Evolutionary conservation across 2,888 invertebrate genomes (phyloP), one percentile per base, ranked within the genome.

Genomic region (Hemithea aestivaria): DNA sequence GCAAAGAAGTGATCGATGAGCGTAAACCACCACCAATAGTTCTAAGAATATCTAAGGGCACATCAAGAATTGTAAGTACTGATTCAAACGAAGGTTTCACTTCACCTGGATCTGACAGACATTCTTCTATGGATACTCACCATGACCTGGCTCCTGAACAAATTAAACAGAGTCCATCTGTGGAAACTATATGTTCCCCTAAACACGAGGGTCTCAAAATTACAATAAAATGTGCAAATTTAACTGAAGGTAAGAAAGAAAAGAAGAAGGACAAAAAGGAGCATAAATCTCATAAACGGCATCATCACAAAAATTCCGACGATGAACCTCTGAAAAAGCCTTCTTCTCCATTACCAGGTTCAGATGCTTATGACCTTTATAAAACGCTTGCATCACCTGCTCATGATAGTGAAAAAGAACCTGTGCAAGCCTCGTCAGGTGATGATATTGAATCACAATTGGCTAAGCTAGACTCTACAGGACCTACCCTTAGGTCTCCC

Each of bases 31-130:
- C 95, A 27, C 96, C 96, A 11, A 96, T 96, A 64, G 95, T 96
- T 35, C 83, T 96, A 49, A 90, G 96, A 80, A 96, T 96, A 89
- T 95, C 95, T 52, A 94, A 95, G 80, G 91, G 91, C 32, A 91
- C 90, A 38, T 91, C 91, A 31, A 88, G 91, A 52, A 87, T 91
- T 66, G 90, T 91, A 36, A 91, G 91, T 62, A 91, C 91, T 33
- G 91, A 91, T 61, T 91, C 90, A 39, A 91, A 91, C 80, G 89
- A 89, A 66, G 88, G 89, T 32, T 84, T 87, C 30, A 89, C 87
- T 50, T 89, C 89, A 32, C 89, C 89, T 35, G 79, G 80, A 45
- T 83, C 87, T 47, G 88, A 88, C 41, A 73, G 88, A 51, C 81
- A 87, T 68, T 87, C 88, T 27, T 87, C 85, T 34, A 55, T 87